These are phyloP conservation scores for Porites australiensis DNA, from an alignment of 64 coral and sea anemone species.

Conservation along the genomic window DNA sequence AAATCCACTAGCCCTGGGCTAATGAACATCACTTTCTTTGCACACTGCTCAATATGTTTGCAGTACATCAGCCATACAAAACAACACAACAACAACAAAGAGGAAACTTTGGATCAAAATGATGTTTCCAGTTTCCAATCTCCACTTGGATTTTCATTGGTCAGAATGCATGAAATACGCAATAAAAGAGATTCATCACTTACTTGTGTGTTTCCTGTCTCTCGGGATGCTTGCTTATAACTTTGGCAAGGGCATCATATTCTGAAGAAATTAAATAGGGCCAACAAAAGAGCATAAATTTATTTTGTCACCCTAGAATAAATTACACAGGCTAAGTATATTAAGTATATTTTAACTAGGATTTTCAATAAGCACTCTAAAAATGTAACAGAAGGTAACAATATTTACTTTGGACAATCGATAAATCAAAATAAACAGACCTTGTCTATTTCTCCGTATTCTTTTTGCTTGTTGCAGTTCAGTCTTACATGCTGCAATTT, in stretches of 20 bases:
- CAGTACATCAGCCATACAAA: too few species aligned
- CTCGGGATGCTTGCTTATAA: slow-evolving; percentile 83
- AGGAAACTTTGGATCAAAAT: too few species aligned
- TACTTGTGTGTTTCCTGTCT: slow-evolving; percentile 86
- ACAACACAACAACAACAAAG: too few species aligned
- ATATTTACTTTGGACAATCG: not conserved
- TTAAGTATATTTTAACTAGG: too few species aligned
- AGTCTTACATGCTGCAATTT: slow-evolving; percentile 84
- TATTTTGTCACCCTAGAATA: too few species aligned
- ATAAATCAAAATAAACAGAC: not conserved
- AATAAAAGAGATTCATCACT: not conserved
- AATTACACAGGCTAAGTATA: too few species aligned
- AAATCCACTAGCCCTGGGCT: too few species aligned
- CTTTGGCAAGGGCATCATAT: slow-evolving; percentile 92
- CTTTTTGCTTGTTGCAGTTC: slow-evolving; percentile 90
- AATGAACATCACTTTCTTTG: too few species aligned
- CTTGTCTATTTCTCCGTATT: slow-evolving; percentile 91
- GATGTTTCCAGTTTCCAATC: too few species aligned
- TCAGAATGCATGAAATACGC: not conserved
- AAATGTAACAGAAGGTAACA: not conserved
- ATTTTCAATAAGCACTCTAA: not conserved
- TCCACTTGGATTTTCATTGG: too few species aligned
- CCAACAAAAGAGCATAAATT: too few species aligned
- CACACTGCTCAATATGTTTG: too few species aligned
- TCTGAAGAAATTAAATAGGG: slow-evolving; percentile 31